These are phyloP conservation scores for Phaethon lepturus DNA, from an alignment of 2,113 vertebrate genomes.

Conservation along the genomic window DNA sequence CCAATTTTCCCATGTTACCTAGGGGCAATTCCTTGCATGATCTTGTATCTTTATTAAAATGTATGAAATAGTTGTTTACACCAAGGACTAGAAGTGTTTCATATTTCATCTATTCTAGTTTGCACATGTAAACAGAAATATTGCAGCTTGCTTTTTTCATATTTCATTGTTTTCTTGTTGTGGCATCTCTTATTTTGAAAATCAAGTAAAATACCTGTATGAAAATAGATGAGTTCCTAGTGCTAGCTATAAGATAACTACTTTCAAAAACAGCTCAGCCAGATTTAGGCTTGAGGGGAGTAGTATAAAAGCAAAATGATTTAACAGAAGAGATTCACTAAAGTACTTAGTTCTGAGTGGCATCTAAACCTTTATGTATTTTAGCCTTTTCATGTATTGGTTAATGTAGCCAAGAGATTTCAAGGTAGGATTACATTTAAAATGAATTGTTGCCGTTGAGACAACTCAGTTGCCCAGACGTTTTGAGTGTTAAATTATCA, in stretches of 20 bases:
- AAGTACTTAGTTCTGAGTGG: not conserved
- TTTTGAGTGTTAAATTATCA: not conserved
- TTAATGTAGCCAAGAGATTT: not conserved
- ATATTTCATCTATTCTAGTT: not conserved
- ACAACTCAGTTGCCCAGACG: not conserved
- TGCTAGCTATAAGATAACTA: not conserved
- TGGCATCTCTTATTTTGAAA: not conserved
- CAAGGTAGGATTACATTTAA: not conserved
- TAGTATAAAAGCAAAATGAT: not conserved
- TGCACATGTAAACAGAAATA: not conserved
- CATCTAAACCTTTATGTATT: not conserved
- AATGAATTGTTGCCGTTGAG: not conserved
- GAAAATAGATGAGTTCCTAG: not conserved
- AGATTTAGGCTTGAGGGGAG: not conserved
- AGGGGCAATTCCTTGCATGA: not conserved
- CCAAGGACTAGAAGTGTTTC: not conserved
- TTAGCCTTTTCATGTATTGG: not conserved
- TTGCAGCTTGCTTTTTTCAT: not conserved
- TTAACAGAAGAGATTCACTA: not conserved
- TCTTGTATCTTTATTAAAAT: conserved; percentile 23
- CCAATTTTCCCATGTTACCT: not conserved
- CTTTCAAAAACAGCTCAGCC: not conserved
- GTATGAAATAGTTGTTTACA: conserved; percentile 15
- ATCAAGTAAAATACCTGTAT: not conserved
- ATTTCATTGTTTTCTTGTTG: not conserved